Conservation (phyloP, 2,113 vertebrate species). For the Leptocoma aspasia region DNA sequence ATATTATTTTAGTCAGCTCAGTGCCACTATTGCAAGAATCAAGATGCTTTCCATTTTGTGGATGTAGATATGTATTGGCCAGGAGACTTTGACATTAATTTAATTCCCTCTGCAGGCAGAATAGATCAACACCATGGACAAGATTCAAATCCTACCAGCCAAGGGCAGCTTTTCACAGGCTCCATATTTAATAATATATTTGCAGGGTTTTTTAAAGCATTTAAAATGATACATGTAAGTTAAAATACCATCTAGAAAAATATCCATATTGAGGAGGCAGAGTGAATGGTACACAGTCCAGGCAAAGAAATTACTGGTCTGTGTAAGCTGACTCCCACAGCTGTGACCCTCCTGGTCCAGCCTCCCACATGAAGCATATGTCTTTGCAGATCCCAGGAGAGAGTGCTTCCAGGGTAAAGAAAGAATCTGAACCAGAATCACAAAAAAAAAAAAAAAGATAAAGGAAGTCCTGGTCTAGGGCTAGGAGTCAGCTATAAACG, state of each 20-base stretch:
- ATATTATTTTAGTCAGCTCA: conserved; percentile 55
- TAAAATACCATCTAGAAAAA: background rate
- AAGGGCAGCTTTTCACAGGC: background rate
- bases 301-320: background rate
- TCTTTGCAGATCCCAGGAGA: background rate
- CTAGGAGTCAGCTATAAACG: background rate
- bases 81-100: conserved; percentile 24
- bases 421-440: background rate
- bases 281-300: background rate
- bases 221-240: background rate
- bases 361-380: background rate
- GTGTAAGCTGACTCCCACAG: background rate
- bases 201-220: accelerated
- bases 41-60: conserved; percentile 25
- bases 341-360: background rate
- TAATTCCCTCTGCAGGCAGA: conserved; percentile 5
- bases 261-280: background rate
- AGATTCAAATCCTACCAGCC: background rate
- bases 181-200: background rate
- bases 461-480: background rate
- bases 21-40: conserved; percentile 38
- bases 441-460: background rate
- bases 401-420: background rate
- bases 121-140: background rate
- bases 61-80: conserved; percentile 7